These are phyloP conservation scores for Glaucopsyche alexis DNA, from an alignment of 2,888 invertebrate species.

Conservation along the genomic window DNA sequence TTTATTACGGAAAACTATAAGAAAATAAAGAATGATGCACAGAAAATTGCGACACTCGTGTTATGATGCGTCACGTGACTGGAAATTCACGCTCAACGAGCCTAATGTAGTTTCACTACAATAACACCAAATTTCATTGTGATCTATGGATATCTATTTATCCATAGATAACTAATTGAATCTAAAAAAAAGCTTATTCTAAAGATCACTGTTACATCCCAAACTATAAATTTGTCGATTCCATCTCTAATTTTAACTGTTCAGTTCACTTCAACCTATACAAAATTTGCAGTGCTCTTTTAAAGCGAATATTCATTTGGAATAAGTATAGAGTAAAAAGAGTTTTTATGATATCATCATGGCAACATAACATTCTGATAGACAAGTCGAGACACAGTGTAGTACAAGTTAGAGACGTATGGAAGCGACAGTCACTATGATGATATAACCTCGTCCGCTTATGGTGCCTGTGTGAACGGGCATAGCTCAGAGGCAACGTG, in stretches of 20 bases:
- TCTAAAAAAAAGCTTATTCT: constrained; percentile 40
- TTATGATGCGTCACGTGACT: too few relatives aligned
- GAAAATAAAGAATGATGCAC: too few relatives aligned
- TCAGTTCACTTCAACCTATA: neutral
- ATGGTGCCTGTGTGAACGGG: constrained; percentile 88
- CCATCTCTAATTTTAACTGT: constrained; percentile 42
- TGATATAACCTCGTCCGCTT: constrained; percentile 86
- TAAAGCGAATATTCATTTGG: neutral
- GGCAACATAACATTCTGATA: constrained; percentile 11
- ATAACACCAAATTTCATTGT: neutral
- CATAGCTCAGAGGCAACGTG: constrained; percentile 87
- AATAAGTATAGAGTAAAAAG: neutral
- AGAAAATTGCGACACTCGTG: too few relatives aligned
- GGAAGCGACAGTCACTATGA: constrained; percentile 41
- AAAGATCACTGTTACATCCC: constrained; percentile 47
- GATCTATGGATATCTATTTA: neutral
- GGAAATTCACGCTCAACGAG: too few relatives aligned
- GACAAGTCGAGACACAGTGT: neutral
- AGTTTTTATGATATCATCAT: neutral
- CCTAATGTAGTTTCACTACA: neutral
- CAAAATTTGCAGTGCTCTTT: neutral
- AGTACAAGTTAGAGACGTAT: constrained; percentile 32
- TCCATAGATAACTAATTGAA: constrained; percentile 21
- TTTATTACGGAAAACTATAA: neutral
- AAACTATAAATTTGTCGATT: constrained; percentile 47